phyloP scores from a whole-genome alignment of 2,113 vertebrate species.

The Gambusia affinis region DNA sequence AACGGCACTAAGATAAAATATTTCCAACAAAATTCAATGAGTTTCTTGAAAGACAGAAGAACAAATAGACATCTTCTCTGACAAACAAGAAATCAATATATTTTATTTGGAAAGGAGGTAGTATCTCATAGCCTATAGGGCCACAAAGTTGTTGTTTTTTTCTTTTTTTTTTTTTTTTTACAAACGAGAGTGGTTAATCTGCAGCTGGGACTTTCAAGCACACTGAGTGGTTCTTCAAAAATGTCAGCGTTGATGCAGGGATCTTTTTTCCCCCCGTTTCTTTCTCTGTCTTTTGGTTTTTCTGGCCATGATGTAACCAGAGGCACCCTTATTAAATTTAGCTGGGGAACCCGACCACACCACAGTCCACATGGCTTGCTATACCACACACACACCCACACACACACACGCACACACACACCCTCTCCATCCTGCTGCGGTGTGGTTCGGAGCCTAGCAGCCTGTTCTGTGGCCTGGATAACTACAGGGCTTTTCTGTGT shows the following conservation, averaged over 20 bases:
- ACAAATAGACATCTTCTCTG: neutral
- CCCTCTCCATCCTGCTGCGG: constrained; percentile 37
- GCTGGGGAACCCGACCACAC: constrained; percentile 55
- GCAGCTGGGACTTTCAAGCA: constrained; percentile 1
- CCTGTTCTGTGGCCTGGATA: constrained; percentile 59
- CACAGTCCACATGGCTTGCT: constrained; percentile 40
- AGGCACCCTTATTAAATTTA: constrained; percentile 69
- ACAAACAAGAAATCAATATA: too few relatives aligned
- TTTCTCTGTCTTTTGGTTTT: constrained; percentile 31
- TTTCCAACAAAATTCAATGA: neutral
- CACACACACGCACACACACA: neutral
- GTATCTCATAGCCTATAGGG: neutral
- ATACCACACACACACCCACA: constrained; percentile 19
- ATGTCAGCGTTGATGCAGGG: neutral
- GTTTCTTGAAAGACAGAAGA: neutral
- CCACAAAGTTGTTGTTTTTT: neutral
- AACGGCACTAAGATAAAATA: neutral
- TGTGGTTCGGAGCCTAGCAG: constrained; percentile 54
- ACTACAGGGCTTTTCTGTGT: constrained; percentile 71
- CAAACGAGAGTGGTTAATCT: neutral
- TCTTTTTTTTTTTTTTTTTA: too few relatives aligned
- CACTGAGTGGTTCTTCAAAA: constrained; percentile 14
- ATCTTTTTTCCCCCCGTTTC: constrained; percentile 26
- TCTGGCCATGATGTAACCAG: constrained; percentile 58
- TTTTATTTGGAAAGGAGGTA: neutral